A percentile compares a stretch with the other conserved stretches of the same genome.
These are phyloP conservation scores for Drosophila sordidula DNA, from an alignment of 2,888 invertebrate species.

Conservation along the genomic window DNA sequence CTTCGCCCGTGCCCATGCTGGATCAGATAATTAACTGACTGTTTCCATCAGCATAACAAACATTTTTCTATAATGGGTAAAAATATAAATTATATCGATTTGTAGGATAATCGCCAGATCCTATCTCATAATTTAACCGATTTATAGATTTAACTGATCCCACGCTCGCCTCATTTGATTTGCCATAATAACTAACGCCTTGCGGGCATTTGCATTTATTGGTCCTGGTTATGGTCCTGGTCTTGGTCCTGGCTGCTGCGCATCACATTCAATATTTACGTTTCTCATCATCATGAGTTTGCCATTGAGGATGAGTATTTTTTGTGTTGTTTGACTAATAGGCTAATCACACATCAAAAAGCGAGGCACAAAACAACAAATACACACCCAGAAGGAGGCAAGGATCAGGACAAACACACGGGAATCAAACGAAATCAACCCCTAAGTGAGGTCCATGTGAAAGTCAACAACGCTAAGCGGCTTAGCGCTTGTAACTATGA, in stretches of 20 bases:
- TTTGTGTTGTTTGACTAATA: conserved; percentile 74
- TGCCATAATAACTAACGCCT: conserved; percentile 60
- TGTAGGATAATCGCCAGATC: too few species aligned
- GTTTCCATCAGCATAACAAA: too few species aligned
- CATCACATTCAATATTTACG: conserved; percentile 74
- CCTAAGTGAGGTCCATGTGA: conserved; percentile 81
- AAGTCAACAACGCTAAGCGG: conserved; percentile 84
- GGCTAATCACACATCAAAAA: conserved; percentile 81
- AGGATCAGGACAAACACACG: conserved; percentile 39
- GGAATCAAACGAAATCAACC: conserved; percentile 45
- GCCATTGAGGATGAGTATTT: conserved; percentile 37
- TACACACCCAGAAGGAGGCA: conserved; percentile 23
- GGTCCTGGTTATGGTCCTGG: conserved; percentile 27
- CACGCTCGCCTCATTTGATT: conserved; percentile 52
- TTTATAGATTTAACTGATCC: conserved; percentile 38
- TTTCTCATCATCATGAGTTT: conserved; percentile 77
- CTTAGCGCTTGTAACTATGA: conserved; percentile 81
- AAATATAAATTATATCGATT: too few species aligned
- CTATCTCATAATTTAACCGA: too few species aligned
- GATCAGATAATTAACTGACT: too few species aligned
- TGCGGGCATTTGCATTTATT: conserved; percentile 62
- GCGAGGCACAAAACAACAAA: conserved; percentile 64
- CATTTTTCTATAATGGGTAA: too few species aligned
- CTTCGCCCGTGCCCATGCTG: too few species aligned
- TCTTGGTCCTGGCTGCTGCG: conserved; percentile 35